Conservation (phyloP, 2,113 vertebrate genomes). For the Cairina moschata region DNA sequence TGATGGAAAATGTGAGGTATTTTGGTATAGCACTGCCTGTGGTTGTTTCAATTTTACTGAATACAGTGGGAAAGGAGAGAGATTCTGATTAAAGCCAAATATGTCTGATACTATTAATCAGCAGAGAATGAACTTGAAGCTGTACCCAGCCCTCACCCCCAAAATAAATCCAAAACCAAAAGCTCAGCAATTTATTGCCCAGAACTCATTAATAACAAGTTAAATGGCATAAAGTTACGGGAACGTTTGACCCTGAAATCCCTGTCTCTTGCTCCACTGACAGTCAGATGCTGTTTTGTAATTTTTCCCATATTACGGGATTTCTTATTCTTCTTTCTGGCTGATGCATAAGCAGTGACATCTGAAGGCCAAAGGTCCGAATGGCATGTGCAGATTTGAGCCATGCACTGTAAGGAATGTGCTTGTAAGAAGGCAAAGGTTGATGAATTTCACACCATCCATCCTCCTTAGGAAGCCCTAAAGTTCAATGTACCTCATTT, state of each 20-base stretch:
- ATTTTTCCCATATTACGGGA: neutral
- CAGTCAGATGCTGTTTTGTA: neutral
- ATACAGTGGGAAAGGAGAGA: neutral
- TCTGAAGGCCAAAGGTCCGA: neutral
- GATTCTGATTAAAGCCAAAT: neutral
- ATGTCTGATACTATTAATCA: neutral
- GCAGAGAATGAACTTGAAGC: neutral
- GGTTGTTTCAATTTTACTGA: neutral
- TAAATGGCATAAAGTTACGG: neutral
- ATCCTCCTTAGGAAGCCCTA: neutral
- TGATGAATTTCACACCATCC: neutral
- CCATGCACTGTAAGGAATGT: rapidly evolving
- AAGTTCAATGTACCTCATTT: neutral
- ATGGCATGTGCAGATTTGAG: neutral
- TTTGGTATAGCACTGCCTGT: neutral
- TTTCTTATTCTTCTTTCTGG: neutral
- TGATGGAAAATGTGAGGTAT: neutral
- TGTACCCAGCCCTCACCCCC: neutral
- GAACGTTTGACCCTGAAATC: slow-evolving; percentile 13
- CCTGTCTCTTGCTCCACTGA: neutral
- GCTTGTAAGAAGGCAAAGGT: neutral
- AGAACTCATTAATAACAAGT: slow-evolving; percentile 23
- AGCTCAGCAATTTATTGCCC: neutral
- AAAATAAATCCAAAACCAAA: slow-evolving; percentile 18
- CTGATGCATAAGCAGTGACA: neutral